A percentile compares a stretch with the other conserved stretches of the same genome.
These are phyloP conservation scores for Lepidocyrtinus sp. DNA, from an alignment of 2,888 invertebrate species.

Conservation along the genomic window DNA sequence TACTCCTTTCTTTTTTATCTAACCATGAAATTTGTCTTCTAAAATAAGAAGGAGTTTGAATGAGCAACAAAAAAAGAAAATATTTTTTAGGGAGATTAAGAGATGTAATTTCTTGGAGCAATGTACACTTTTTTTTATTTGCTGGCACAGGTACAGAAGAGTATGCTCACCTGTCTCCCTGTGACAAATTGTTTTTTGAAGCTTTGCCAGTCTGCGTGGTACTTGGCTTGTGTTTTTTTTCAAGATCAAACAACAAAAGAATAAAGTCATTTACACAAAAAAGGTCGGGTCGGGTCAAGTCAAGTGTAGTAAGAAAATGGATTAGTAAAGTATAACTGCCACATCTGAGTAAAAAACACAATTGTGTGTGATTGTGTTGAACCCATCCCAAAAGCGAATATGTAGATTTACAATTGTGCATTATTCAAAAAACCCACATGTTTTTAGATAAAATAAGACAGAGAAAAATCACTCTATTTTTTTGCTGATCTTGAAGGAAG, in stretches of 20 bases:
- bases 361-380: neutral
- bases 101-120: neutral
- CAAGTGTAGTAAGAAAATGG: constrained; percentile 22
- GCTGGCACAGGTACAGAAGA: constrained; percentile 1
- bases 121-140: neutral
- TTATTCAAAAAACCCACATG: constrained; percentile 18
- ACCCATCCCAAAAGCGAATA: constrained; percentile 1
- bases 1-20: constrained; percentile 47
- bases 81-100: constrained; percentile 8
- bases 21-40: constrained; percentile 42
- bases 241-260: constrained; percentile 44
- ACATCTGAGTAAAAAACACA: neutral
- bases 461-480: constrained; percentile 1
- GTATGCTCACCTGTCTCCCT: constrained; percentile 4
- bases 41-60: constrained; percentile 21
- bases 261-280: constrained; percentile 29
- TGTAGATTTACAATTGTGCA: neutral
- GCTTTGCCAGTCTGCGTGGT: constrained; percentile 35
- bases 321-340: constrained; percentile 12
- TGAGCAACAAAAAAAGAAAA: constrained; percentile 16
- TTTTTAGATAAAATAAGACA: neutral
- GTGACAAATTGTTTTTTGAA: constrained; percentile 55
- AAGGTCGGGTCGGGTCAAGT: constrained; percentile 42
- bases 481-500: constrained; percentile 33
- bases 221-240: constrained; percentile 16